Base-by-base conservation (phyloP, 2,113 vertebrate genomes). In the Pterocles orientalis region DNA sequence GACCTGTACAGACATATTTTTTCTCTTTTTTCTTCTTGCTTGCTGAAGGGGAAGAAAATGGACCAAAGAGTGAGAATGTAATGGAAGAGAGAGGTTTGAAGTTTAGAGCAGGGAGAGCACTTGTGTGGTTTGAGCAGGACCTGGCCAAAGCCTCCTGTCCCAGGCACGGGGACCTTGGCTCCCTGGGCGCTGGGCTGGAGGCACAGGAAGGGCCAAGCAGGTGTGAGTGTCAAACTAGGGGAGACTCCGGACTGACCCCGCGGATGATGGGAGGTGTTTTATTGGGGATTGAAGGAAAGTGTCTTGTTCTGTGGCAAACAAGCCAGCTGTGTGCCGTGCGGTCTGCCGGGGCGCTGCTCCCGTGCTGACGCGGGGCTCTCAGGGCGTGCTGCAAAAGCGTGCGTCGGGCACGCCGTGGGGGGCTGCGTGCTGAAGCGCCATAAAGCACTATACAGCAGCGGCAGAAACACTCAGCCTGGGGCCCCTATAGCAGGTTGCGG, bases 401-500 rank as follows among this genome's bases (percentile, higher is more conserved):
- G 16, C 0, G 2, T 4, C 0, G 12, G 79, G 33, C 56, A 70
- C 14, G 2, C 23, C 0, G 0, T 2, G 50, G 18, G 18, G 56
- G 77, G 28, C 84, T 71, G 60, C 0, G 2, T 34, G 48, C 87
- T 10, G 17, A 2, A n/a, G 70, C 31, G 73, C 91, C 45, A 1
- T 2, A 12, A 12, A 71, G 62, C 77, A 56, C 79, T 47, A 13
- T 2, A 3, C 21, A 43, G 81, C 2, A 86, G 86, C 86, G 53
- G 51, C 3, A 48, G 76, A 12, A 60, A 54, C 53, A 2, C 70
- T 28, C 82, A 36, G 90, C 72, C 94, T 18, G 69, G 82, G 88
- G 94, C 93, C 92, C 92, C 80, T 39, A 1, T 0, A 86, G 92
- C 92, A 93, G 95, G 82, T 84, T 96, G 72, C 12, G 16, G 95